A percentile compares a stretch with the other conserved stretches of the same genome.
phyloP scores from a whole-genome alignment of 1,140 invertebrate genomes.

The Nixonia krombeini region DNA sequence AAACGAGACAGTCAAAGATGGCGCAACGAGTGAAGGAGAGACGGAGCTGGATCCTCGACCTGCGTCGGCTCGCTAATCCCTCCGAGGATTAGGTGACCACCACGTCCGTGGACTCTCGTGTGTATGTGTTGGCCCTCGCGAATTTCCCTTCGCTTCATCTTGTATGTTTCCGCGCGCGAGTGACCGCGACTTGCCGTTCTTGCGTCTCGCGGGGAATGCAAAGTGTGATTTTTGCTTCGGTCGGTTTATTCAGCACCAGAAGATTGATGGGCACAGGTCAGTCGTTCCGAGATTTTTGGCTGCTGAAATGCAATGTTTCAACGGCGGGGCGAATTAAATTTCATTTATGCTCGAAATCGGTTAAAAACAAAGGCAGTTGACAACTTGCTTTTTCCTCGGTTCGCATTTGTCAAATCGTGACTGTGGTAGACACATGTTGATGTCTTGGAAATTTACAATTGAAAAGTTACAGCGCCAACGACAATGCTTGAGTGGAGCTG shows the following conservation, averaged over 20 bases:
- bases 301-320: conserved; percentile 20
- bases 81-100: conserved; percentile 44
- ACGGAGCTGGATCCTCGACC: conserved; percentile 13
- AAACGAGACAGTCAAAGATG: conserved; percentile 27
- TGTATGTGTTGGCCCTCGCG: too few species aligned
- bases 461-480: too few species aligned
- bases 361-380: too few species aligned
- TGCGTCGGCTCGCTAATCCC: conserved; percentile 47
- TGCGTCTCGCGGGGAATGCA: not conserved
- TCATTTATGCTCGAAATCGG: too few species aligned
- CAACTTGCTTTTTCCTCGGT: too few species aligned
- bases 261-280: conserved; percentile 1
- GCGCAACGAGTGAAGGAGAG: conserved; percentile 37
- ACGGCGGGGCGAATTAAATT: not conserved
- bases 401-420: too few species aligned
- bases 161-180: not conserved
- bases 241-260: not conserved
- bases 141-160: too few species aligned
- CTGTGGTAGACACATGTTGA: too few species aligned
- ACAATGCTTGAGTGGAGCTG: too few species aligned
- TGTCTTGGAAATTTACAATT: too few species aligned
- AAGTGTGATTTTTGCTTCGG: too few species aligned
- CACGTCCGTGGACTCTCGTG: conserved; percentile 19
- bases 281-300: not conserved
- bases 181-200: not conserved